Evolutionary conservation across 2,113 vertebrate species (phyloP).

Genomic region (Phaethornis superciliosus): DNA sequence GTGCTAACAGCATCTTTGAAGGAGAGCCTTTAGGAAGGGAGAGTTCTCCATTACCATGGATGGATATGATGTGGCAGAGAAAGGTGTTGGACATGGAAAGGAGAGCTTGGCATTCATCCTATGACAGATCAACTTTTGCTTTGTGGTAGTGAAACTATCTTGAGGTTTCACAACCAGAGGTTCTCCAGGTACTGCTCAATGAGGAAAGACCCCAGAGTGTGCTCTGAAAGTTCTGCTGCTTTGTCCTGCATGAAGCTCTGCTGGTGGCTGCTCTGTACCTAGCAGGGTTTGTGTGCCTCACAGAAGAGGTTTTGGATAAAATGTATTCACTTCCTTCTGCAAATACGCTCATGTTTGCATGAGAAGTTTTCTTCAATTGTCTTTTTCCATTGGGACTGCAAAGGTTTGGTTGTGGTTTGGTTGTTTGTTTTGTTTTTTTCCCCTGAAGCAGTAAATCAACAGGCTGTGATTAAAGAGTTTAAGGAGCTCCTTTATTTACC

Average conservation of each 20-base stretch:
- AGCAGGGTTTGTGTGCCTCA: not conserved
- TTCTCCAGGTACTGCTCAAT: not conserved
- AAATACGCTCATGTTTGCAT: not conserved
- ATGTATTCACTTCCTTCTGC: not conserved
- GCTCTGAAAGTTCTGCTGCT: not conserved
- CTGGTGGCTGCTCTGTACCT: not conserved
- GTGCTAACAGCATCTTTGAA: not conserved
- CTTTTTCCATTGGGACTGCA: not conserved
- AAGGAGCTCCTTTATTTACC: slow-evolving; percentile 13
- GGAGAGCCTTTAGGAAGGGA: not conserved
- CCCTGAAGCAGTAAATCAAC: not conserved
- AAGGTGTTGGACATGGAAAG: not conserved
- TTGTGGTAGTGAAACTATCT: not conserved
- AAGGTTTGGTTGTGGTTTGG: not conserved
- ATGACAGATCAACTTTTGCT: not conserved
- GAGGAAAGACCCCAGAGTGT: not conserved
- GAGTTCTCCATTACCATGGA: not conserved
- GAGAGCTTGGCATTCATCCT: not conserved
- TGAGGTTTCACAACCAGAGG: not conserved
- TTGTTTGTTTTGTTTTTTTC: rapidly evolving
- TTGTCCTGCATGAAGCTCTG: not conserved
- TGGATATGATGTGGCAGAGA: not conserved
- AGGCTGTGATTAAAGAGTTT: slow-evolving; percentile 24
- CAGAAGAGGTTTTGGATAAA: not conserved
- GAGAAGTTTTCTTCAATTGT: not conserved